A percentile compares a stretch with the other conserved stretches of the same genome.
These are phyloP conservation scores for Meiosimyza platycephala DNA, from an alignment of 2,888 invertebrate species.

Conservation along the genomic window DNA sequence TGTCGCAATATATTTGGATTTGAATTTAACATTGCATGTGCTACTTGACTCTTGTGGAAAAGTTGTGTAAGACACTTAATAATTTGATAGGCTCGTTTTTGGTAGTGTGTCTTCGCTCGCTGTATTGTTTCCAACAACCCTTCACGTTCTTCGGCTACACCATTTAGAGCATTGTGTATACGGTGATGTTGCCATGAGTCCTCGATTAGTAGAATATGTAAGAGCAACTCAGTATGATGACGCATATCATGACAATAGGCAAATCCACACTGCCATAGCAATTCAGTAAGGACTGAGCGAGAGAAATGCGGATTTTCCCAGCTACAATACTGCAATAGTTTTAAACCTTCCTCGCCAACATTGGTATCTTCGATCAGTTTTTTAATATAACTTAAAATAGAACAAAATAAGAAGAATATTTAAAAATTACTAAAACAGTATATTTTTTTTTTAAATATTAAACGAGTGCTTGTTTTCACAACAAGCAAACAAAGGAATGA, in stretches of 20 bases:
- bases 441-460: no score
- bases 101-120: constrained; percentile 92
- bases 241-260: constrained; percentile 95
- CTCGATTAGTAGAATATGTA: constrained; percentile 88
- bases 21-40: constrained; percentile 82
- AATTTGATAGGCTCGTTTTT: constrained; percentile 96
- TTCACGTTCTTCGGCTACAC: constrained; percentile 85
- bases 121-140: constrained; percentile 94
- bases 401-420: not conserved
- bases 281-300: constrained; percentile 86
- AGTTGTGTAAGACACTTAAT: constrained; percentile 94
- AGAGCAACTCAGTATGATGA: constrained; percentile 89
- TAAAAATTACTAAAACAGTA: no score
- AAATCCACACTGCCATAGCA: constrained; percentile 88
- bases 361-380: constrained; percentile 95
- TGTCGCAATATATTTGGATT: constrained; percentile 84
- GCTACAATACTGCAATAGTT: constrained; percentile 91
- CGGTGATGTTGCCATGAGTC: constrained; percentile 97
- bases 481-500: no score
- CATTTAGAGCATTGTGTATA: constrained; percentile 93
- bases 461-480: no score
- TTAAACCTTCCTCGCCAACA: constrained; percentile 89
- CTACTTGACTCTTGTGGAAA: constrained; percentile 86
- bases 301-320: constrained; percentile 98
- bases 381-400: constrained; percentile 80